Conservation (phyloP, 1,140 invertebrate species). For the Heterodera schachtii region DNA sequence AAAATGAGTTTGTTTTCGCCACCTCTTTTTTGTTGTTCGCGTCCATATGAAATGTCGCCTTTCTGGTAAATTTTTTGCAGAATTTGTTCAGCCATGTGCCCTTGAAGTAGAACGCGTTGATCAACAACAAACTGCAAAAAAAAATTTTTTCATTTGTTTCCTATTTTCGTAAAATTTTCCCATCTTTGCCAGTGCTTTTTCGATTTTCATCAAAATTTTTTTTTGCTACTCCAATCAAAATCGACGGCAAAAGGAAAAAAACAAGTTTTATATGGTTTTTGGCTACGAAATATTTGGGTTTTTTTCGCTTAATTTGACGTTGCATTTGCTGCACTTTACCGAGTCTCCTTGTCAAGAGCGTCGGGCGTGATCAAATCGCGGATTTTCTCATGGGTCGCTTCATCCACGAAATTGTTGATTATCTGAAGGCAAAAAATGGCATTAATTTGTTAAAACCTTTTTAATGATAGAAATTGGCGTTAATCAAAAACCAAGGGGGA, state of each 20-base stretch:
- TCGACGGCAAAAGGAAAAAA: too few species aligned
- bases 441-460: too few species aligned
- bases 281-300: too few species aligned
- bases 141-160: neutral
- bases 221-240: too few species aligned
- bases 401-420: constrained; percentile 46
- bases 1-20: too few species aligned
- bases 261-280: too few species aligned
- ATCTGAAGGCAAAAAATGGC: neutral
- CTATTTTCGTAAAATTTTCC: too few species aligned
- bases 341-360: constrained; percentile 22
- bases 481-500: too few species aligned
- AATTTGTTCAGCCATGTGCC: constrained; percentile 42
- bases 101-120: constrained; percentile 54
- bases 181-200: too few species aligned
- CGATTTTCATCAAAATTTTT: too few species aligned
- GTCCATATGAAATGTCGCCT: constrained; percentile 38
- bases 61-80: constrained; percentile 18
- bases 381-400: constrained; percentile 42
- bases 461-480: too few species aligned
- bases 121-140: constrained; percentile 38
- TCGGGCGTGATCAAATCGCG: constrained; percentile 30
- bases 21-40: constrained; percentile 29
- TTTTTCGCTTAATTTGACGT: too few species aligned
- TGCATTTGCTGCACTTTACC: neutral